These are phyloP conservation scores for Ptilonorhynchus violaceus DNA, from an alignment of 2,113 vertebrate genomes.

Conservation along the genomic window DNA sequence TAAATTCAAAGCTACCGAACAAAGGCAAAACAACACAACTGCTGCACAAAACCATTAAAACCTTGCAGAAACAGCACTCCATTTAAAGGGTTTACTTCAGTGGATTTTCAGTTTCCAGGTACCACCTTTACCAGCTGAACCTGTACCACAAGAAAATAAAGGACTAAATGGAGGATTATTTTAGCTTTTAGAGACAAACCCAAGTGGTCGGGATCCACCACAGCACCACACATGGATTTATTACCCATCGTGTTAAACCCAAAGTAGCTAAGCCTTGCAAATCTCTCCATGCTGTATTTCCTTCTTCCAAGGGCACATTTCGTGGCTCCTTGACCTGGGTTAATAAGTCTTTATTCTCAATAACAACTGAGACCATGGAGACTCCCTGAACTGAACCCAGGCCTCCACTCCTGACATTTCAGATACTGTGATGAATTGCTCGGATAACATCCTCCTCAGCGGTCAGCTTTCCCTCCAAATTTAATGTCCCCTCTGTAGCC, in stretches of 20 bases:
- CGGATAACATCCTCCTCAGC: background rate
- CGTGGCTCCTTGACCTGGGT: constrained; percentile 34
- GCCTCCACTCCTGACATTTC: constrained; percentile 19
- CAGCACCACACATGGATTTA: background rate
- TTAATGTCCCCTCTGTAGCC: background rate
- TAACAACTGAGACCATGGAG: constrained; percentile 28
- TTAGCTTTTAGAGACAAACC: background rate
- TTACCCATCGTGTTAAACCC: background rate
- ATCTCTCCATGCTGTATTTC: background rate
- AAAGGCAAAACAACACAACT: background rate
- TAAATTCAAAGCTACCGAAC: background rate
- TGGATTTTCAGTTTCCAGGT: background rate
- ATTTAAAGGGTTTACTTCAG: background rate
- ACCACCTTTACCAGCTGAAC: background rate
- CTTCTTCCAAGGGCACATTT: constrained; percentile 21
- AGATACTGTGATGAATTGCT: background rate
- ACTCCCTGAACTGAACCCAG: background rate
- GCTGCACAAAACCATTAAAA: background rate
- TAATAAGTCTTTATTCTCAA: constrained; percentile 60
- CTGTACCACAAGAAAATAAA: background rate
- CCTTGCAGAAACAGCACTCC: background rate
- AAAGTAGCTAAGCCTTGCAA: constrained; percentile 43
- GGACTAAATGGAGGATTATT: background rate
- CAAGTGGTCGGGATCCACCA: background rate
- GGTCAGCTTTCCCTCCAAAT: background rate